phyloP scores from a whole-genome alignment of 2,113 vertebrate genomes.

The Aramus guarauna region DNA sequence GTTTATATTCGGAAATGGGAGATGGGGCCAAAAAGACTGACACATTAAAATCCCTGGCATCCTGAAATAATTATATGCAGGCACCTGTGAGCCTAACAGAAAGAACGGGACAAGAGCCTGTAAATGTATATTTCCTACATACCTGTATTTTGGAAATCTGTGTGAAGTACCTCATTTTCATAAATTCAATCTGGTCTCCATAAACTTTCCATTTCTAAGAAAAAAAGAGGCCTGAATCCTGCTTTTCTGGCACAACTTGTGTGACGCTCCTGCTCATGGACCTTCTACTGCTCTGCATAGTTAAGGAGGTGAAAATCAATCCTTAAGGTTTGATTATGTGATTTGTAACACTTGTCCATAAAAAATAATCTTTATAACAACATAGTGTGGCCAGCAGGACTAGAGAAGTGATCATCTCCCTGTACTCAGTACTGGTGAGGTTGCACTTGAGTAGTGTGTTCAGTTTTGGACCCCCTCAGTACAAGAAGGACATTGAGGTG shows the following conservation, averaged over 20 bases:
- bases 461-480: no score
- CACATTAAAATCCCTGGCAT: background rate
- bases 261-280: background rate
- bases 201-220: background rate
- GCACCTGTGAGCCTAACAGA: background rate
- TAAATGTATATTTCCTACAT: background rate
- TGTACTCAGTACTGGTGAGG: no score
- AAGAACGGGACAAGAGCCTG: background rate
- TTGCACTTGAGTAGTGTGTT: no score
- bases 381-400: no score
- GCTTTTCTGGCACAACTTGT: background rate
- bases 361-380: background rate
- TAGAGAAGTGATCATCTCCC: no score
- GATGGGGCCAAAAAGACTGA: background rate
- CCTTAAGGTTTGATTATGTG: background rate
- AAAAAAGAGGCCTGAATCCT: background rate
- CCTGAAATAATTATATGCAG: background rate
- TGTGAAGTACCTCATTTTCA: background rate
- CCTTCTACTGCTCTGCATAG: background rate
- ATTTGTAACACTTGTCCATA: background rate
- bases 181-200: background rate
- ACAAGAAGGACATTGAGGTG: no score
- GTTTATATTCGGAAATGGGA: background rate
- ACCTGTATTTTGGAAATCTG: background rate
- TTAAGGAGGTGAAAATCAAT: background rate